Evolutionary conservation across 2,113 vertebrate species (phyloP).

Genomic region (Chunga burmeisteri): DNA sequence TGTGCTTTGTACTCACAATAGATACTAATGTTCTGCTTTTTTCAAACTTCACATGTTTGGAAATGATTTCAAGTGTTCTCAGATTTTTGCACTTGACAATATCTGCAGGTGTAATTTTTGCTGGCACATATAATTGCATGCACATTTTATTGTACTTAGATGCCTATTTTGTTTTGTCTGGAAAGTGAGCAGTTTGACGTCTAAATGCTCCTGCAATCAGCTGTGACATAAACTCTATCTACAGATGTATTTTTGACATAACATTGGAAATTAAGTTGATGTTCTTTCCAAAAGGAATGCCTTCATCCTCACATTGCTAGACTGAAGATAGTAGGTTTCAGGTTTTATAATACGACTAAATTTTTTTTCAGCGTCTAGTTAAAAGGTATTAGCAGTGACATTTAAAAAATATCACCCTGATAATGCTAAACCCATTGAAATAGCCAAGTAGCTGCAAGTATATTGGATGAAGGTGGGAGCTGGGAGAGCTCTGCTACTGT

Average conservation of each 20-base stretch:
- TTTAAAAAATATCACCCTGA: neutral
- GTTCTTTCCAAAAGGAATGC: neutral
- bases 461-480: neutral
- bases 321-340: neutral
- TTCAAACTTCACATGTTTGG: neutral
- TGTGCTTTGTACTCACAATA: neutral
- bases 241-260: neutral
- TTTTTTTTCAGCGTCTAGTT: neutral
- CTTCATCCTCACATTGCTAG: neutral
- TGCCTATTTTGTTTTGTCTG: constrained; percentile 14
- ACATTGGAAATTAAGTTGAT: neutral
- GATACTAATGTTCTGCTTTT: neutral
- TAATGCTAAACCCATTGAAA: neutral
- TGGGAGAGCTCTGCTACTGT: neutral
- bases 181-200: neutral
- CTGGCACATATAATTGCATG: neutral
- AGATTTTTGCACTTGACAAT: neutral
- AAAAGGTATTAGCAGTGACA: neutral
- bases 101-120: constrained; percentile 12
- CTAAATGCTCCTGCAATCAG: neutral
- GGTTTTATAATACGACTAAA: neutral
- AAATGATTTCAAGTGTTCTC: neutral
- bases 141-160: constrained; percentile 6
- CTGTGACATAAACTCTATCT: neutral
- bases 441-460: neutral